Evolutionary conservation across 2,888 invertebrate genomes (phyloP).

Genomic region (Amitus sp.): DNA sequence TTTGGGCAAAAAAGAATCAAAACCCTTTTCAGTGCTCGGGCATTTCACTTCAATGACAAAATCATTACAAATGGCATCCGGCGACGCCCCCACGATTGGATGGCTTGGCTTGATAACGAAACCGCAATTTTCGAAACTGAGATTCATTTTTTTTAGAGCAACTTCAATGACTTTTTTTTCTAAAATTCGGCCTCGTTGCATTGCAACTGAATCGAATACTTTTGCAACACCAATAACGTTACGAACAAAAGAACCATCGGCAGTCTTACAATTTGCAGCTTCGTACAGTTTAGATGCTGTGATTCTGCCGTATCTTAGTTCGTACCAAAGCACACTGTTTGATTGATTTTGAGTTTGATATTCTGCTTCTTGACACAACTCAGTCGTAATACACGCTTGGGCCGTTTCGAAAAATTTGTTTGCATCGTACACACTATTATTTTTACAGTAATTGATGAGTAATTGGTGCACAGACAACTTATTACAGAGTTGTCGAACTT

Average conservation of each 20-base stretch:
- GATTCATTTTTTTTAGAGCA: neutral
- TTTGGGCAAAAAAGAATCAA: constrained; percentile 26
- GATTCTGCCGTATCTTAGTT: constrained; percentile 30
- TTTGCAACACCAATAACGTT: constrained; percentile 38
- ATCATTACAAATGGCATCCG: constrained; percentile 42
- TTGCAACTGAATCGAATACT: constrained; percentile 33
- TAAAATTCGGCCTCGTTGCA: constrained; percentile 41
- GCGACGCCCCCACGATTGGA: constrained; percentile 41
- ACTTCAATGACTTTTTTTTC: constrained; percentile 32
- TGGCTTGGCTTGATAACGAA: constrained; percentile 12
- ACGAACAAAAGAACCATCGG: constrained; percentile 40
- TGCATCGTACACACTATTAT: neutral
- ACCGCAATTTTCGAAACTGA: neutral
- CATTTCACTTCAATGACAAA: constrained; percentile 48
- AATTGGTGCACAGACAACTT: constrained; percentile 5
- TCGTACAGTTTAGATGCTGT: constrained; percentile 35
- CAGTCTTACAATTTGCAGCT: constrained; percentile 37
- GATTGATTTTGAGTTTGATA: constrained; percentile 11
- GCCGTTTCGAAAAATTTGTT: too few relatives aligned
- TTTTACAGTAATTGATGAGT: neutral
- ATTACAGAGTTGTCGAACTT: neutral
- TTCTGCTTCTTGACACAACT: constrained; percentile 3
- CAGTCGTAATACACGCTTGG: constrained; percentile 2
- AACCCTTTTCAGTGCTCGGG: constrained; percentile 31
- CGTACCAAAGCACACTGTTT: constrained; percentile 21